Base-by-base conservation (phyloP, 2,888 invertebrate genomes). In the Agrypnus murinus region DNA sequence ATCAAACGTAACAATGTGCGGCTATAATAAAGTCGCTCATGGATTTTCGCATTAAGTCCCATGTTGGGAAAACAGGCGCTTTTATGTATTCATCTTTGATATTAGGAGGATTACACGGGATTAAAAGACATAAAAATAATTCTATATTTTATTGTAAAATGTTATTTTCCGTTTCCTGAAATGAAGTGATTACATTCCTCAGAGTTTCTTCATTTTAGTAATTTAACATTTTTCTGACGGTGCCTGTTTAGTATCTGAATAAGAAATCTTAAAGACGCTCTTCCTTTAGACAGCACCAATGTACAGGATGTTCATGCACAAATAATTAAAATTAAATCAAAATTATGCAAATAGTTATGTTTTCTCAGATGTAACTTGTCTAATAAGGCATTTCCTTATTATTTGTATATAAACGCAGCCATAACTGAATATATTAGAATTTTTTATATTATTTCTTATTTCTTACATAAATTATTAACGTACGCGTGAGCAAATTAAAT, bases 1-100 rank as follows among this genome's bases (percentile, higher is more conserved):
- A 83, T 84, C 83, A 82, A 82, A 81, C 77, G 81, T 80, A 83
- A 82, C 82, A 81, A 81, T 82, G 81, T 81, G 76, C 78, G 76
- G 79, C 80, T 82, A 82, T 80, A 80, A 81, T 75, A 57, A 69
- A 69, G 69, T 72, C 48, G 64, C 46, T 65, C 45, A 46, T 40
- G 64, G 59, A 67, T 63, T 71, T 71, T 63, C 66, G 66, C 43
- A 66, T 71, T 67, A 71, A 62, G 32, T 59, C 14, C 63, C 15
- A 19, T 58, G 40, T 43, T 34, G 12, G 55, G 17, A 46, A 17
- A 46, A 38, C 70, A 57, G 3, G 62, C 62, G 31, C 60, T 36
- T 55, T 59, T 69, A 53, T 55, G 69, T 60, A 59, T 65, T 69
- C 69, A 69, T 69, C 60, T 65, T 25, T 15, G 46, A 25, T 50